phyloP scores from a whole-genome alignment of 1,140 invertebrate species.

The Campoletis sonorensis region DNA sequence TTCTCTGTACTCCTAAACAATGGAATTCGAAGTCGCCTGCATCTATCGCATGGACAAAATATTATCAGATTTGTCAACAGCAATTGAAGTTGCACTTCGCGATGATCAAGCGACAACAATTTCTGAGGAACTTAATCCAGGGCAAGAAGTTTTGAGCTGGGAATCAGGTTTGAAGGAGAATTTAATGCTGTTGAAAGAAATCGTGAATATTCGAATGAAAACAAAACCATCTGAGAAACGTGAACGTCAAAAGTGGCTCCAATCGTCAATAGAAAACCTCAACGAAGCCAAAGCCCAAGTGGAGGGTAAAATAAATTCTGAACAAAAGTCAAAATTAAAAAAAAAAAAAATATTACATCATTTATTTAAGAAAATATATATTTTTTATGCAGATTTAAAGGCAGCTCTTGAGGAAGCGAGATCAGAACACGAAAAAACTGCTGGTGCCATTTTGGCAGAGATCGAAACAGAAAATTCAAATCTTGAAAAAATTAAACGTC shows the following conservation, averaged over 20 bases:
- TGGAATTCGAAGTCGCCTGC: constrained; percentile 33
- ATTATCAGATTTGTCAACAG: background rate
- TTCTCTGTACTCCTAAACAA: background rate
- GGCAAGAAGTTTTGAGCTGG: background rate
- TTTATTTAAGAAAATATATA: too few relatives aligned
- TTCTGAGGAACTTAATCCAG: background rate
- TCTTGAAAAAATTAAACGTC: constrained; percentile 41
- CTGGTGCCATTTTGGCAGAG: constrained; percentile 41
- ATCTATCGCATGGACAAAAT: constrained; percentile 26
- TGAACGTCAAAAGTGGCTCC: constrained; percentile 56
- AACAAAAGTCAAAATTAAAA: too few relatives aligned
- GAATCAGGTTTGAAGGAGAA: constrained; percentile 47
- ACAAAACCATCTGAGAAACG: constrained; percentile 56
- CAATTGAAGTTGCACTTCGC: background rate
- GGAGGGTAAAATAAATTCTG: constrained; percentile 18
- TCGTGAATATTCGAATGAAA: constrained; percentile 59
- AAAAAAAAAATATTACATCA: too few relatives aligned
- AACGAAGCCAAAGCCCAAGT: constrained; percentile 43
- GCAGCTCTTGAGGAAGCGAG: constrained; percentile 46
- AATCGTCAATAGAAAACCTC: constrained; percentile 46
- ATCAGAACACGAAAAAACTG: constrained; percentile 40
- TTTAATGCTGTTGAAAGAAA: constrained; percentile 50
- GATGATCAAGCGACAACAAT: background rate
- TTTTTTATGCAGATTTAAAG: constrained; percentile 45
- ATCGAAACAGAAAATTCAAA: constrained; percentile 45